Evolutionary conservation across 2,888 invertebrate genomes (phyloP).

Genomic region (Hemaris fuciformis): DNA sequence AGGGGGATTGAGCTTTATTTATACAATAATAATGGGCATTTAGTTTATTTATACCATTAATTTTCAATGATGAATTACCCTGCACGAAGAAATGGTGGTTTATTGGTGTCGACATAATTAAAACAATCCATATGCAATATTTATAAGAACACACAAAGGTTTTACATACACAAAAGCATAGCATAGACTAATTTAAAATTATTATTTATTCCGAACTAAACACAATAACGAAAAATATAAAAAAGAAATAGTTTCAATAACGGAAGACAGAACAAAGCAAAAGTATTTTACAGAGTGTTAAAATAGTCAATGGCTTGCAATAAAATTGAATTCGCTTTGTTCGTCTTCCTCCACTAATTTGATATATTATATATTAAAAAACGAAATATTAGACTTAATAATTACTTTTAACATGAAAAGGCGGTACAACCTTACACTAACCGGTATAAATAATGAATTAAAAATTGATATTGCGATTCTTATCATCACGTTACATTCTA

Average conservation of each 20-base stretch:
- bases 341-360: constrained; percentile 28
- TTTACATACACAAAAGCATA: constrained; percentile 20
- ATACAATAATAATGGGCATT: constrained; percentile 44
- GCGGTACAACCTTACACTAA: constrained; percentile 54
- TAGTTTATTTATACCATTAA: constrained; percentile 31
- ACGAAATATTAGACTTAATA: constrained; percentile 25
- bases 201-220: constrained; percentile 20
- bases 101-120: constrained; percentile 51
- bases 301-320: not conserved
- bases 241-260: constrained; percentile 12
- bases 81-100: constrained; percentile 75
- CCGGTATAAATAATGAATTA: constrained; percentile 32
- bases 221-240: constrained; percentile 20
- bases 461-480: not conserved
- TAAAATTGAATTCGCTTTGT: constrained; percentile 25
- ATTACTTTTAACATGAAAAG: constrained; percentile 48
- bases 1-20: constrained; percentile 52
- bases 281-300: not conserved
- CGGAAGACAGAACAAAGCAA: constrained; percentile 17
- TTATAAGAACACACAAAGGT: not conserved
- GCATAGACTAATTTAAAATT: constrained; percentile 23
- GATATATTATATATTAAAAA: constrained; percentile 46
- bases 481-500: constrained; percentile 1
- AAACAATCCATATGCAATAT: constrained; percentile 26
- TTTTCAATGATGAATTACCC: constrained; percentile 55